Evolutionary conservation across 37 sponge, comb jelly and placozoan genomes (phyloP), one percentile per base, ranked within the genome.

Genomic region (Theonella swinhoei): DNA sequence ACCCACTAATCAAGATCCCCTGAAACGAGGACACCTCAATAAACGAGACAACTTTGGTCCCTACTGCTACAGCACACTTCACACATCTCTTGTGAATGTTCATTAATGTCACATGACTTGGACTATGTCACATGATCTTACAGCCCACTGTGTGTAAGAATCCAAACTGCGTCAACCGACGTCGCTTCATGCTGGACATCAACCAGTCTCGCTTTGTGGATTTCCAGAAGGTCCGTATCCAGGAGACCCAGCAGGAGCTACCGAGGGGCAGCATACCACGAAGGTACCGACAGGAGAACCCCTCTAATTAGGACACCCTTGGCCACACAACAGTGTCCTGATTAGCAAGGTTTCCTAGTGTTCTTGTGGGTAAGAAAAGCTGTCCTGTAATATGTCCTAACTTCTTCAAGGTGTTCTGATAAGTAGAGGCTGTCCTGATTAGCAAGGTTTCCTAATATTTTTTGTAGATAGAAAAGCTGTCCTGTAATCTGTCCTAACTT

Each of bases 151-250:
- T 93, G 20, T 99, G 99, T 78, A 81, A 81, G 43, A 99, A 96
- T 54, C 95, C 97, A 24, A 83, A 80, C 59, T 99, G 99, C 54
- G 68, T 80, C 34, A 99, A 99, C 84, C 73, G 99, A 23, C 76
- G 77, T 54, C 74, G 90, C 33, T 99, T 99, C 85, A 88, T 95
- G 86, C 84, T 99, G 63, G 92, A 93, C 42, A 75, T 95, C 65
- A 88, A 88, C 75, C 58, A 72, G 36, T 95, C 95, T 3, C 83
- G 74, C 38, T 99, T 99, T 81, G 99, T 99, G 0, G 99, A 99
- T 80, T 99, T 99, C 39, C 99, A 99, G 87, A 99, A 99, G 76
- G 94, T 95, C n/a, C 87, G 99, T 29, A 91, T 99, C 61, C 99
- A 99, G 67, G 99, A 99, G 73, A 96, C 97, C 29, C 99, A 99